Conservation (phyloP, 2,797 vertebrate genomes). For the Ptychadena robeensis region DNA sequence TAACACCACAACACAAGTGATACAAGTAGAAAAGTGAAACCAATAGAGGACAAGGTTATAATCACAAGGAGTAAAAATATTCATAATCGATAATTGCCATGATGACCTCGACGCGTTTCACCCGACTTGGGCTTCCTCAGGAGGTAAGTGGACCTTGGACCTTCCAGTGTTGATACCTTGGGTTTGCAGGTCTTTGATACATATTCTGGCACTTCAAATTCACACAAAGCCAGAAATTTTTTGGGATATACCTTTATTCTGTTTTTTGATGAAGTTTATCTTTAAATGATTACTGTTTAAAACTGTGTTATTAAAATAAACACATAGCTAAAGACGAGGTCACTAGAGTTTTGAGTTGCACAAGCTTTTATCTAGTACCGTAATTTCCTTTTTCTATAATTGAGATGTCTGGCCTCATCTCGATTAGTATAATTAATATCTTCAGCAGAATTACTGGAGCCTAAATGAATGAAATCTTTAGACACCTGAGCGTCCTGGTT, state of each 20-base stretch:
- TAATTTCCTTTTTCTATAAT: not conserved
- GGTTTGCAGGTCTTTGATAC: no score
- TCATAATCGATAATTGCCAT: no score
- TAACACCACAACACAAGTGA: no score
- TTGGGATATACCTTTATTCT: not conserved
- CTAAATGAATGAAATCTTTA: not conserved
- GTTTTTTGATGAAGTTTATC: not conserved
- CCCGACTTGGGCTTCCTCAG: no score
- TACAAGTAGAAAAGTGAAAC: no score
- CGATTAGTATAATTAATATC: not conserved
- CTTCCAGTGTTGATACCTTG: not conserved
- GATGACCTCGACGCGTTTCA: no score
- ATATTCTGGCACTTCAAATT: not conserved
- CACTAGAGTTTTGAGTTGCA: not conserved
- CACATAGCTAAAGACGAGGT: not conserved
- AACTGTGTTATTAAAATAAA: not conserved
- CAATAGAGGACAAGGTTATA: no score
- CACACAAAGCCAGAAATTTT: not conserved
- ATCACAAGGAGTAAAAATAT: no score
- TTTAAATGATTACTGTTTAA: not conserved
- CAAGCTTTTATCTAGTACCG: not conserved
- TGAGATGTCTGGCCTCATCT: not conserved
- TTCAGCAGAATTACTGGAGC: not conserved
- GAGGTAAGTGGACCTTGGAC: no score
- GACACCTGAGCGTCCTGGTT: not conserved